These are phyloP conservation scores for Gortyna flavago DNA, from an alignment of 2,888 invertebrate genomes.

Conservation along the genomic window DNA sequence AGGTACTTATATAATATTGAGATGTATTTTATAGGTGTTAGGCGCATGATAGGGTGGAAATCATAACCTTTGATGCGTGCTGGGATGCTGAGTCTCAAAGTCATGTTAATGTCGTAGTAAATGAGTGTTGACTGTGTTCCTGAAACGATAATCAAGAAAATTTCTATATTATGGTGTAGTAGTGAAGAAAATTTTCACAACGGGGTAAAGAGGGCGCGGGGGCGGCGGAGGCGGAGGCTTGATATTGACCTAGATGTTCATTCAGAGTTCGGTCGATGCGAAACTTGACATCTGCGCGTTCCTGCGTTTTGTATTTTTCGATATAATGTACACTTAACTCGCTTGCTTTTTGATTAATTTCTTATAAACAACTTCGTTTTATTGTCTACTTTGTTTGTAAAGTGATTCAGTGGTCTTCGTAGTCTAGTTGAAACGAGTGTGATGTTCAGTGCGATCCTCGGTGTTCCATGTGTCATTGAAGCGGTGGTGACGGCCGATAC, in stretches of 20 bases:
- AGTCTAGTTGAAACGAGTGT: conserved; percentile 68
- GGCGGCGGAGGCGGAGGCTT: conserved; percentile 82
- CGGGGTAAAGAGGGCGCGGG: conserved; percentile 76
- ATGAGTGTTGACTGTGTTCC: conserved; percentile 29
- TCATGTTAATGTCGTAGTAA: conserved; percentile 15
- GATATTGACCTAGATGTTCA: conserved; percentile 90
- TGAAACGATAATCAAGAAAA: conserved; percentile 70
- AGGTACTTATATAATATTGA: too few species aligned
- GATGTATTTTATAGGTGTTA: conserved; percentile 8
- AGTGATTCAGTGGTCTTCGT: conserved; percentile 54
- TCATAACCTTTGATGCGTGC: neutral
- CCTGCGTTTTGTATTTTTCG: conserved; percentile 87
- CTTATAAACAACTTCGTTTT: conserved; percentile 56
- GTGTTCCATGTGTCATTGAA: conserved; percentile 71
- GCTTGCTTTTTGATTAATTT: conserved; percentile 76
- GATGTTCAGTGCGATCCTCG: conserved; percentile 77
- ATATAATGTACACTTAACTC: conserved; percentile 81
- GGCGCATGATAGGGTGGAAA: neutral
- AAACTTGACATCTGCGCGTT: conserved; percentile 90
- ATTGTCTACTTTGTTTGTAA: conserved; percentile 30
- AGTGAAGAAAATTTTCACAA: conserved; percentile 80
- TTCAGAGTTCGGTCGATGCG: conserved; percentile 90
- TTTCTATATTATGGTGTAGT: conserved; percentile 80
- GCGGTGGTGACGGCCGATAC: conserved; percentile 71
- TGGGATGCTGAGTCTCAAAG: neutral